These are phyloP conservation scores for Drosophila kohkoa DNA, from an alignment of 1,140 invertebrate species.

Conservation along the genomic window DNA sequence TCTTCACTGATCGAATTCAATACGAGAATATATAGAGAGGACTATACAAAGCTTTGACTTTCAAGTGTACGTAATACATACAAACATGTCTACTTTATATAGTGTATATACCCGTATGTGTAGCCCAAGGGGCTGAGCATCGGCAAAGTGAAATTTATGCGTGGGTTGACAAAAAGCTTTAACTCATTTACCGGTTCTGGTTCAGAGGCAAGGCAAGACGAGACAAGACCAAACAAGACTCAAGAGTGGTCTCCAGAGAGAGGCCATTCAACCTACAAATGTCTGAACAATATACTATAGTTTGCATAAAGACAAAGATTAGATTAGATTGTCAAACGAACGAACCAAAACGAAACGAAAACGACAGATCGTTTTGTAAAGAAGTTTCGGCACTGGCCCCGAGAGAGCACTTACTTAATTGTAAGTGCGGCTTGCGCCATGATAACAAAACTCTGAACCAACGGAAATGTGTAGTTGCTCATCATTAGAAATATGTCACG, in stretches of 20 bases:
- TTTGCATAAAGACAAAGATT: conserved; percentile 52
- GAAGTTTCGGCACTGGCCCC: conserved; percentile 52
- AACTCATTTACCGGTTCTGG: conserved; percentile 66
- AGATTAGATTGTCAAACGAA: conserved; percentile 65
- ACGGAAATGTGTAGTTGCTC: conserved; percentile 56
- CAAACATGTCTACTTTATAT: background rate
- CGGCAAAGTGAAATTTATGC: conserved; percentile 79
- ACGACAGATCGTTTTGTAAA: conserved; percentile 8
- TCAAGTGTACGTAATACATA: conserved; percentile 31
- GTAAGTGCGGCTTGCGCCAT: conserved; percentile 73
- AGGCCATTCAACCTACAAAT: conserved; percentile 68
- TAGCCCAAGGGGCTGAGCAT: conserved; percentile 14
- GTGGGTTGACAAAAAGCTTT: conserved; percentile 78
- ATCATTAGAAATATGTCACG: conserved; percentile 73
- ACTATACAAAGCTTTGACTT: conserved; percentile 37
- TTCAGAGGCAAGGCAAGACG: conserved; percentile 34
- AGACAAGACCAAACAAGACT: conserved; percentile 23
- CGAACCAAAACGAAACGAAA: conserved; percentile 5
- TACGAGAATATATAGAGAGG: conserved; percentile 20
- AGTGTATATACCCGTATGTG: conserved; percentile 13
- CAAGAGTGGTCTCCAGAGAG: conserved; percentile 29
- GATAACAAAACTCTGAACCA: conserved; percentile 49
- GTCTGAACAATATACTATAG: background rate
- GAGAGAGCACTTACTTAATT: conserved; percentile 76
- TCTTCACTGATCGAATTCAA: conserved; percentile 38